A percentile compares a stretch with the other conserved stretches of the same genome.
Evolutionary conservation across 2,888 invertebrate species (phyloP).

Genomic region (Scaptomyza flava): DNA sequence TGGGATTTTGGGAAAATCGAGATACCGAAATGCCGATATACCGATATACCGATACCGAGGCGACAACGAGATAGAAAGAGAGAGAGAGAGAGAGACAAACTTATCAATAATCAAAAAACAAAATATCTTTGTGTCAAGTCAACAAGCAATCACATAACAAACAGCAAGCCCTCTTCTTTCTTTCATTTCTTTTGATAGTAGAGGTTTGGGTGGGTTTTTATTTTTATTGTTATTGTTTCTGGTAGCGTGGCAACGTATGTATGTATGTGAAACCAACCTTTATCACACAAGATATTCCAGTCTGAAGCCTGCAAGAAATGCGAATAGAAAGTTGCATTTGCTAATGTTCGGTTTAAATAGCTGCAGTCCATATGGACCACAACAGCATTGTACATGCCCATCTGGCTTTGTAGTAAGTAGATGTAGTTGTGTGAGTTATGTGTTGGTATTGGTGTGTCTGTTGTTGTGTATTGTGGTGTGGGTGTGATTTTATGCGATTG

Average conservation of each 20-base stretch:
- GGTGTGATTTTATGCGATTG: slow-evolving; percentile 22
- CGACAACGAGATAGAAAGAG: neutral
- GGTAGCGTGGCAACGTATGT: slow-evolving; percentile 48
- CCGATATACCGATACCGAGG: slow-evolving; percentile 32
- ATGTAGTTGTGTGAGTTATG: slow-evolving; percentile 13
- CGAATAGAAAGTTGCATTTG: slow-evolving; percentile 73
- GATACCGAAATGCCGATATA: slow-evolving; percentile 13
- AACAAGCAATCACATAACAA: too few relatives aligned
- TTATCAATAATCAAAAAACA: neutral
- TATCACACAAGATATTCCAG: slow-evolving; percentile 84
- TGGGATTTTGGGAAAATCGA: slow-evolving; percentile 5
- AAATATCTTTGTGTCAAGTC: neutral
- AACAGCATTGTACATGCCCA: slow-evolving; percentile 59
- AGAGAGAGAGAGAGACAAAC: neutral
- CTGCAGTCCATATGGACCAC: slow-evolving; percentile 49
- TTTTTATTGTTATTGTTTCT: neutral
- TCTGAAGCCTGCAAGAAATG: slow-evolving; percentile 82
- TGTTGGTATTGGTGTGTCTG: neutral
- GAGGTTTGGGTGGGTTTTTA: slow-evolving; percentile 1
- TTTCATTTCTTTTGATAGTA: neutral
- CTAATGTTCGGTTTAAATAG: slow-evolving; percentile 59
- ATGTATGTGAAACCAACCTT: slow-evolving; percentile 77
- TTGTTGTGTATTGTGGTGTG: slow-evolving; percentile 6
- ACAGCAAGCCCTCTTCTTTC: neutral
- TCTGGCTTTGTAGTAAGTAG: slow-evolving; percentile 27